Evolutionary conservation across 2,113 vertebrate species (phyloP).

Genomic region (Hassar affinis): DNA sequence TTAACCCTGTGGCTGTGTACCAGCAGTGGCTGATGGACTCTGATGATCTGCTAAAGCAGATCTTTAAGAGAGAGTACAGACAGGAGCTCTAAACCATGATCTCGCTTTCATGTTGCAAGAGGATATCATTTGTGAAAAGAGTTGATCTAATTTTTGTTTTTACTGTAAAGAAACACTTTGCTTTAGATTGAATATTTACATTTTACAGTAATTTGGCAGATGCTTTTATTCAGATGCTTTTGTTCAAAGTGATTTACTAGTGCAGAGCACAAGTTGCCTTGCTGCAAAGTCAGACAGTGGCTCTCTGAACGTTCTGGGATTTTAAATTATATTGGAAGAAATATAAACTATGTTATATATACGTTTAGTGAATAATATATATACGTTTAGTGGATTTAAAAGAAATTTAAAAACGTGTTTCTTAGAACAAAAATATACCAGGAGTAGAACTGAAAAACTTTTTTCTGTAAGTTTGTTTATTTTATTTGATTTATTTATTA

Average conservation of each 20-base stretch:
- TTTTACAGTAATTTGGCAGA: not conserved
- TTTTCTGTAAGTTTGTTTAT: not conserved
- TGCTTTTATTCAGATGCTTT: not conserved
- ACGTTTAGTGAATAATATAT: too few species aligned
- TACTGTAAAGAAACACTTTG: not conserved
- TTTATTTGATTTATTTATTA: not conserved
- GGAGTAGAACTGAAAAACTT: too few species aligned
- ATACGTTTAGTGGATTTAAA: not conserved
- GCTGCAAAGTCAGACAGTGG: not conserved
- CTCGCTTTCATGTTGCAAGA: not conserved
- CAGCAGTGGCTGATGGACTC: slow-evolving; percentile 77
- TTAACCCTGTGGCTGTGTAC: slow-evolving; percentile 83
- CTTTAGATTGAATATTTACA: not conserved
- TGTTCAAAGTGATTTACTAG: not conserved
- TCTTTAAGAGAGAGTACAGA: not conserved
- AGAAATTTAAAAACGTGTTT: too few species aligned
- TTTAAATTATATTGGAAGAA: too few species aligned
- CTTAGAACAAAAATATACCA: not conserved
- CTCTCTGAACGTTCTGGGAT: not conserved
- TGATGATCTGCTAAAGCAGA: not conserved
- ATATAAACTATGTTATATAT: too few species aligned
- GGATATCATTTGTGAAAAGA: not conserved
- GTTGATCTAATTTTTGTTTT: not conserved
- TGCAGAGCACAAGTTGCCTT: not conserved
- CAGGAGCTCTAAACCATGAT: not conserved